Conservation (phyloP, 2,888 invertebrate genomes). For the Chloroclysta siterata region DNA sequence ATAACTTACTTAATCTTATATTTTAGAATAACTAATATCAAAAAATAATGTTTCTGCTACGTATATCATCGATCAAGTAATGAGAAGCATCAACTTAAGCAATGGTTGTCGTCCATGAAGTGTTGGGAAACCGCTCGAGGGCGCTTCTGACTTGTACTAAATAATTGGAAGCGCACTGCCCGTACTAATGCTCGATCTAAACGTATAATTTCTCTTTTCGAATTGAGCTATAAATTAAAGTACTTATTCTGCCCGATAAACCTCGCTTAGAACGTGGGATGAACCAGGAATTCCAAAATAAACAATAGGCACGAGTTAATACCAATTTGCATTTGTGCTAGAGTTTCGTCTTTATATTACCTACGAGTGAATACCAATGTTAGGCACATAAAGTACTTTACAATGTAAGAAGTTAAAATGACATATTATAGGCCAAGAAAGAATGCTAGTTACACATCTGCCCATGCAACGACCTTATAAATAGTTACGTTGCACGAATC, state of each 20-base stretch:
- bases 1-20: too few species aligned
- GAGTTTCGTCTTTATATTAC: constrained; percentile 8
- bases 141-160: constrained; percentile 63
- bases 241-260: constrained; percentile 33
- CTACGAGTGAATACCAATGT: background rate
- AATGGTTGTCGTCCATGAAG: constrained; percentile 57
- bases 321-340: constrained; percentile 30
- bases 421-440: constrained; percentile 11
- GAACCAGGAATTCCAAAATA: constrained; percentile 43
- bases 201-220: constrained; percentile 67
- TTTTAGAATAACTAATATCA: too few species aligned
- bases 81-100: constrained; percentile 62
- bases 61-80: constrained; percentile 54
- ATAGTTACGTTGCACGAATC: constrained; percentile 6
- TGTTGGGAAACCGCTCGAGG: constrained; percentile 65
- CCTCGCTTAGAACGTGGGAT: constrained; percentile 50
- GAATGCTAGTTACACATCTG: constrained; percentile 27
- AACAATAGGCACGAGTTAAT: constrained; percentile 17
- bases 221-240: constrained; percentile 72
- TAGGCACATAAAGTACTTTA: background rate
- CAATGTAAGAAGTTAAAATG: constrained; percentile 1
- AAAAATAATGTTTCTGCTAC: too few species aligned
- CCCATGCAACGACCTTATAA: constrained; percentile 20
- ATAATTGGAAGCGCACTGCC: constrained; percentile 76
- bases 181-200: constrained; percentile 71